A percentile compares a stretch with the other conserved stretches of the same genome.
Evolutionary conservation across 2,797 vertebrate species (phyloP).

Genomic region (Numenius phaeopus): DNA sequence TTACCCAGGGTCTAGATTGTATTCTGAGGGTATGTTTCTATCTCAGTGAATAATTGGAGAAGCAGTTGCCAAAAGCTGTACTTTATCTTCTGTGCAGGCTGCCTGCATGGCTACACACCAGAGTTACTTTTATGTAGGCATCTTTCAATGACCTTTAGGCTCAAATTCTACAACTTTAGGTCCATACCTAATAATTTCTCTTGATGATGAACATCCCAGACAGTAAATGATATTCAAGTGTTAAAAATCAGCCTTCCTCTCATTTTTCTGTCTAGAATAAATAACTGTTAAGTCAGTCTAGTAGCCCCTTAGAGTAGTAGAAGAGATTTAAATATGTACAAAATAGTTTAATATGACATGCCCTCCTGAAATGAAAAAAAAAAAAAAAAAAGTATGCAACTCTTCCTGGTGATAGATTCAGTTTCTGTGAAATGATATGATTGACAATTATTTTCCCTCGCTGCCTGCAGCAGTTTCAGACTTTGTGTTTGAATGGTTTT

Average conservation of each 20-base stretch:
- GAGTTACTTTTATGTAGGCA: neutral
- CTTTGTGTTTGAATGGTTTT: neutral
- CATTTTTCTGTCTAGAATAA: conserved; percentile 5
- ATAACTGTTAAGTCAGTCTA: neutral
- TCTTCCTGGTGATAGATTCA: neutral
- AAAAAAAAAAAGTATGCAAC: neutral
- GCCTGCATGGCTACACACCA: neutral
- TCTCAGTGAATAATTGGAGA: neutral
- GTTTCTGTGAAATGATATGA: neutral
- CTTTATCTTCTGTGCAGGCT: neutral
- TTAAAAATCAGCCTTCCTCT: neutral
- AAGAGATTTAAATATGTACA: conserved; percentile 4
- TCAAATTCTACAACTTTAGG: neutral
- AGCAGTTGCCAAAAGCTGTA: neutral
- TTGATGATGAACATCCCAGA: neutral
- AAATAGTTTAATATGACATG: conserved; percentile 6
- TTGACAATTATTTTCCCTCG: neutral
- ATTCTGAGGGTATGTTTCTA: neutral
- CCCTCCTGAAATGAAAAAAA: neutral
- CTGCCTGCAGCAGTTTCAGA: neutral
- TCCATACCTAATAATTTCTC: neutral
- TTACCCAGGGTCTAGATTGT: neutral
- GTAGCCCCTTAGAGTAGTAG: neutral
- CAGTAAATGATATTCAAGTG: neutral
- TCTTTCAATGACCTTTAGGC: neutral